Evolutionary conservation across 2,888 invertebrate species (phyloP).

Genomic region (Coenonympha glycerion): DNA sequence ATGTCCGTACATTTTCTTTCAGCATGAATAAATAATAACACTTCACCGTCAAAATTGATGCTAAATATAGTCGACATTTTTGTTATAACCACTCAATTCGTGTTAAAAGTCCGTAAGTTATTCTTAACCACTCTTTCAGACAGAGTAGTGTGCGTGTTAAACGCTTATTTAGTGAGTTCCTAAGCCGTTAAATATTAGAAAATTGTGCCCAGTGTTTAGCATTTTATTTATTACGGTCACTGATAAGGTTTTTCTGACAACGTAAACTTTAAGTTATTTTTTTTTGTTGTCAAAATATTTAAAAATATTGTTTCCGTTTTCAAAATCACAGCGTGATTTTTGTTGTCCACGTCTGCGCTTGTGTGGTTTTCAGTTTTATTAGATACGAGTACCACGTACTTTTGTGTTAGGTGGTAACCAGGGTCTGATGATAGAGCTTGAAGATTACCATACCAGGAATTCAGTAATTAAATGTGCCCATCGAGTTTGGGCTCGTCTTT

Average conservation of each 20-base stretch:
- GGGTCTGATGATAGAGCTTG: too few relatives aligned
- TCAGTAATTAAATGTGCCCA: too few relatives aligned
- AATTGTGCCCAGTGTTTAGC: conserved; percentile 13
- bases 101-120: conserved; percentile 23
- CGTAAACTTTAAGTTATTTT: too few relatives aligned
- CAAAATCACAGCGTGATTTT: too few relatives aligned
- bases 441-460: too few relatives aligned
- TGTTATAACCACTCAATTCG: conserved; percentile 19
- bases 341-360: too few relatives aligned
- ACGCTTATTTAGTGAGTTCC: conserved; percentile 16
- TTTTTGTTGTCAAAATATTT: background rate
- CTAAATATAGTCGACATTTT: background rate
- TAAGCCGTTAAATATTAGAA: conserved; percentile 21
- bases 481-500: too few relatives aligned
- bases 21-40: background rate
- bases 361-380: too few relatives aligned
- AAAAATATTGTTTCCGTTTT: background rate
- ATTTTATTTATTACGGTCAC: conserved; percentile 13
- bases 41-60: background rate
- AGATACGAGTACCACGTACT: too few relatives aligned
- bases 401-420: too few relatives aligned
- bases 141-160: conserved; percentile 21
- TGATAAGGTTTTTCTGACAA: conserved; percentile 8
- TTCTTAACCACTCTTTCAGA: conserved; percentile 25
- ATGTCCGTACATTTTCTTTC: background rate